Conservation (phyloP, 2,888 invertebrate genomes). For the Neoaliturus tenellus region DNA sequence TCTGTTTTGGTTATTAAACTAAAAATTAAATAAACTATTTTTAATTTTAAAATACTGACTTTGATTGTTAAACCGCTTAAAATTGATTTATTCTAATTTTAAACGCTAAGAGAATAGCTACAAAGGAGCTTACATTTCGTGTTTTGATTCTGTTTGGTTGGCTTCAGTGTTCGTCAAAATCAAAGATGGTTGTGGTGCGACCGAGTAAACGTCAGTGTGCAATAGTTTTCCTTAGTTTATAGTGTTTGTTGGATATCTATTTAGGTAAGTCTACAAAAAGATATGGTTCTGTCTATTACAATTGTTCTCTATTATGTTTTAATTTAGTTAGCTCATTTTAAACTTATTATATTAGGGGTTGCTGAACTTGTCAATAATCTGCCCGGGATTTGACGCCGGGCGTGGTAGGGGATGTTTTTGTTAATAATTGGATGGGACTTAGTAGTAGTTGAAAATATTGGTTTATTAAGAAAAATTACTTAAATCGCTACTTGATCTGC, state of each 20-base stretch:
- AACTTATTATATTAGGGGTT: not conserved
- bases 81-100: not conserved
- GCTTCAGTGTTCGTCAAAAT: constrained; percentile 20
- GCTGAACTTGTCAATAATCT: not conserved
- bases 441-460: too few relatives aligned
- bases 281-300: not conserved
- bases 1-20: not conserved
- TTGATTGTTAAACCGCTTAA: not conserved
- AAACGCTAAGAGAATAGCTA: not conserved
- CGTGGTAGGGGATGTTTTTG: constrained; percentile 21
- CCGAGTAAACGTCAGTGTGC: not conserved
- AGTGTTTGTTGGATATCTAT: constrained; percentile 14
- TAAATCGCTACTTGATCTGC: too few relatives aligned
- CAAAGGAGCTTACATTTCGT: not conserved
- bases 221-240: not conserved
- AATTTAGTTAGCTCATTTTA: not conserved
- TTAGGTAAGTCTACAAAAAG: not conserved
- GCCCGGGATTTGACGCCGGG: constrained; percentile 12
- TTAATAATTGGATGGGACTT: not conserved
- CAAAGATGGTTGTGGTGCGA: constrained; percentile 20
- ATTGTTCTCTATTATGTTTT: not conserved
- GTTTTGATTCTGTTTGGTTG: not conserved
- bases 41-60: too few relatives aligned
- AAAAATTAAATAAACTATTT: too few relatives aligned
- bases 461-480: too few relatives aligned